Base-by-base conservation (phyloP, 2,888 invertebrate genomes). In the Parnassius apollo region DNA sequence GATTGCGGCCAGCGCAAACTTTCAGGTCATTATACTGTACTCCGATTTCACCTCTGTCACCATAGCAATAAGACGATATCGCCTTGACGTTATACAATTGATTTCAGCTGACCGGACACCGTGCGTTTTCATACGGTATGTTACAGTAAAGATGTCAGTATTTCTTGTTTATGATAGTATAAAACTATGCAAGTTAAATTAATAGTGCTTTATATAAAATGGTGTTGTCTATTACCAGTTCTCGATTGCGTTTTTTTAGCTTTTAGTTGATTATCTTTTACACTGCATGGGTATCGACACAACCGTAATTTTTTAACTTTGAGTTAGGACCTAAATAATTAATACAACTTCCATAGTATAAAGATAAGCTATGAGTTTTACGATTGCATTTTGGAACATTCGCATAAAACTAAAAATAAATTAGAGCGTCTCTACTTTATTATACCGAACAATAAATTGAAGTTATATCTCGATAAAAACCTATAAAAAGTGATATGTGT, bases 81-180 rank as follows among this genome's bases (percentile, higher is more conserved):
- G 73, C 75, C 72, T 71, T 75, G 71, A 72, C 73, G 71, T 42
- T 22, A 68, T 68, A 71, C 72, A 67, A 71, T 73, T 77, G 76
- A 74, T 80, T 80, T 80, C 75, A 78, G 79, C 75, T 77, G 67
- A 71, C 74, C 80, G 74, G 48, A 74, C 76, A 71, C 73, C 73
- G 72, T 74, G 72, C 75, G 77, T 77, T 83, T 82, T 78, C 79
- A 77, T 79, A 82, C 79, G 76, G 80, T 79, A 81, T 80, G 79
- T 83, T 82, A 83, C 81, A 81, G 81, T 82, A 82, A 85, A 86
- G 84, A 86, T 84, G 85, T 88, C 82, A 85, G 85, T 83, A 86
- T 73, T 71, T 70, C 71, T 75, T 72, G 73, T 76, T 76, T 76
- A 77, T 75, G 77, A 75, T 74, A 69, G 68, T 68, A 70, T 84